Conservation (phyloP, 2,888 invertebrate genomes). For the Eristalinus sepulchralis region DNA sequence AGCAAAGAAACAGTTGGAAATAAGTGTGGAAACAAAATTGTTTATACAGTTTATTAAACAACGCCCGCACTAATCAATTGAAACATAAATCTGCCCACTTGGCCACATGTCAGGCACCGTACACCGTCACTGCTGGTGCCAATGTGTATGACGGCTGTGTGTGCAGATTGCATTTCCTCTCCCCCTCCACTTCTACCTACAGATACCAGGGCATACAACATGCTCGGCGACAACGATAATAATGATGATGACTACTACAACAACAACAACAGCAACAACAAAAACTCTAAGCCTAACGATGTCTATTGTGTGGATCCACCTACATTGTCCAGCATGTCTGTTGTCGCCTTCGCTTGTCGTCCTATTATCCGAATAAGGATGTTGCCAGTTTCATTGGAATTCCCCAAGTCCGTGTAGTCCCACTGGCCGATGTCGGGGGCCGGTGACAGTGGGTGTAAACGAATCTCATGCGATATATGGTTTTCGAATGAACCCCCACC, state of each 20-base stretch:
- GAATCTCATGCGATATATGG: conserved; percentile 1
- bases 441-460: conserved; percentile 33
- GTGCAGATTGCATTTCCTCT: conserved; percentile 40
- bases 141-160: conserved; percentile 1
- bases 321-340: conserved; percentile 29
- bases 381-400: conserved; percentile 58
- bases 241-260: background rate
- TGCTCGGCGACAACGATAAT: background rate
- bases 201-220: background rate
- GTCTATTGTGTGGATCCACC: conserved; percentile 54
- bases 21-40: conserved; percentile 8
- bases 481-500: background rate
- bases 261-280: background rate
- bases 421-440: conserved; percentile 12
- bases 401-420: conserved; percentile 44
- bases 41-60: conserved; percentile 40
- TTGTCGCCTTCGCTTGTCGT: conserved; percentile 55
- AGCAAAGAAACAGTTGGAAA: background rate
- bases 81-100: conserved; percentile 64
- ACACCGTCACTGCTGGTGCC: background rate
- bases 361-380: conserved; percentile 57
- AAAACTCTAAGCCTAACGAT: conserved; percentile 38
- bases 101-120: conserved; percentile 45
- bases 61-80: conserved; percentile 67
- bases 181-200: background rate